Evolutionary conservation across 92 coral and sea anemone genomes (phyloP).

Genomic region (Actinostola sp.): DNA sequence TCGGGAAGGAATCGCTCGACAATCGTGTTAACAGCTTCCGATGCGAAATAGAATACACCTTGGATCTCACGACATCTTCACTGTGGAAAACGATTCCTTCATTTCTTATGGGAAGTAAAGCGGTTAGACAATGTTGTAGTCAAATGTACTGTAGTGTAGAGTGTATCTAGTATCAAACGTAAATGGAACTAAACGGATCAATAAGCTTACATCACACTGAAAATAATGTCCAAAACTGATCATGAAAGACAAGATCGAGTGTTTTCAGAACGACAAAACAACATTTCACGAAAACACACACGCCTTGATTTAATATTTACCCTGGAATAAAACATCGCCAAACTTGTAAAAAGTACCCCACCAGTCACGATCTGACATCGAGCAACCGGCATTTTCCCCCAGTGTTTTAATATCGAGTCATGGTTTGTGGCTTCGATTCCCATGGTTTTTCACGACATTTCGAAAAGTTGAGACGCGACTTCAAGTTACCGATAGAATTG

Average conservation of each 20-base stretch:
- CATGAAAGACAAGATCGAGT: not conserved
- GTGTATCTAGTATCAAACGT: too few relatives aligned
- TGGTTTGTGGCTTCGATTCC: not conserved
- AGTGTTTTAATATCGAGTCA: not conserved
- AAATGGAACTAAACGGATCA: too few relatives aligned
- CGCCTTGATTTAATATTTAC: not conserved
- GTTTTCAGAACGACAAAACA: not conserved
- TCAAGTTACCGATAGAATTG: not conserved
- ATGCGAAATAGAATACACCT: too few relatives aligned
- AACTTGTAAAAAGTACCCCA: not conserved
- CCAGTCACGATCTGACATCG: not conserved
- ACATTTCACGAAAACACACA: not conserved
- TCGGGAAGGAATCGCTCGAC: too few relatives aligned
- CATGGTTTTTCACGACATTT: conserved; percentile 1
- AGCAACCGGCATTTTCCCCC: conserved; percentile 7
- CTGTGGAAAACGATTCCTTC: too few relatives aligned
- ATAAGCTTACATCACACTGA: too few relatives aligned
- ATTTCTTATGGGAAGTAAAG: too few relatives aligned
- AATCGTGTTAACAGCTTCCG: too few relatives aligned
- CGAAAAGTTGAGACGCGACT: not conserved
- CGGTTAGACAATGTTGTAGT: too few relatives aligned
- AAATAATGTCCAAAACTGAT: too few relatives aligned
- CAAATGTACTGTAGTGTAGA: too few relatives aligned
- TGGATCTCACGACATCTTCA: too few relatives aligned
- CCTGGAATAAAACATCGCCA: not conserved